Evolutionary conservation across 2,888 invertebrate species (phyloP).

Genomic region (Synergus itoensis): DNA sequence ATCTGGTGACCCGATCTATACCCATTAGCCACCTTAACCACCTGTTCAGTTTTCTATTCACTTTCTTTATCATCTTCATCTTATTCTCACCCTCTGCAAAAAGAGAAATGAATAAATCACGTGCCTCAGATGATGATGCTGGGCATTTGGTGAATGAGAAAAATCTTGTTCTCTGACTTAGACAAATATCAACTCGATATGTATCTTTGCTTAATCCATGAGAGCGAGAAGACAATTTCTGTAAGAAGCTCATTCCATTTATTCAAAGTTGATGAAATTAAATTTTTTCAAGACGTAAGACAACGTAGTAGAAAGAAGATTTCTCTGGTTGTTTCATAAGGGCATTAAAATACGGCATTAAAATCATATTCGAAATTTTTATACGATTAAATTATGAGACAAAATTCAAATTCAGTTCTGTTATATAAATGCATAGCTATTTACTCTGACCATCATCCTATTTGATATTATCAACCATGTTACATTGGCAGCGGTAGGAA

Average conservation of each 20-base stretch:
- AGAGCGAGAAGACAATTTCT: neutral
- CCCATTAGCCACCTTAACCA: neutral
- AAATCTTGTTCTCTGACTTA: neutral
- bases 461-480: neutral
- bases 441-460: neutral
- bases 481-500: constrained; percentile 40
- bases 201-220: neutral
- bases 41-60: constrained; percentile 13
- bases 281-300: too few species aligned
- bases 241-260: neutral
- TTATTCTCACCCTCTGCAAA: constrained; percentile 8
- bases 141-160: constrained; percentile 3
- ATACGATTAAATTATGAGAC: neutral
- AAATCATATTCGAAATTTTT: neutral
- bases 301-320: neutral
- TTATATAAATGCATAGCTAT: neutral
- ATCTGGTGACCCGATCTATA: constrained; percentile 30
- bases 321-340: neutral
- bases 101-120: neutral
- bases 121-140: neutral
- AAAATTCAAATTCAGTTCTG: neutral
- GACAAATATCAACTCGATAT: constrained; percentile 11
- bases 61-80: constrained; percentile 18
- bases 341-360: neutral
- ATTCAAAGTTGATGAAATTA: too few species aligned